Conservation (phyloP, 2,113 vertebrate species). For the Pampusana beccarii region DNA sequence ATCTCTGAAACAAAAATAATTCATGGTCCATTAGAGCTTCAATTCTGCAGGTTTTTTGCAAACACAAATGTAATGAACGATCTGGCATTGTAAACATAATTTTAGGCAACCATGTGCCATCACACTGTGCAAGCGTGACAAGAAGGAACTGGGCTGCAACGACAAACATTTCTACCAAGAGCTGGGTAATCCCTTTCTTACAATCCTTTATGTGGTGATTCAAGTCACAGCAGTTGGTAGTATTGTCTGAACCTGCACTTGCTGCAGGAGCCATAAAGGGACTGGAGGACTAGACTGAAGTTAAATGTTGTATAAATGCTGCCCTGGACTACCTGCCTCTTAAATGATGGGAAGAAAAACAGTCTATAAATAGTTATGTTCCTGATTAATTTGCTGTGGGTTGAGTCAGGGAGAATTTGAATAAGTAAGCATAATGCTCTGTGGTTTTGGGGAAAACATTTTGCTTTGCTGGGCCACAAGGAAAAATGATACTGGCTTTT, state of each 20-base stretch:
- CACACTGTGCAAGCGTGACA: neutral
- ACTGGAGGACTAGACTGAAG: neutral
- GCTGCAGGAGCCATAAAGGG: neutral
- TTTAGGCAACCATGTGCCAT: neutral
- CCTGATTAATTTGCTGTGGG: neutral
- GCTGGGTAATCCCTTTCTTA: neutral
- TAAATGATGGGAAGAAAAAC: neutral
- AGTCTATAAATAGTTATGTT: neutral
- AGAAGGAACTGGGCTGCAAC: neutral
- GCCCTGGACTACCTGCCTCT: neutral
- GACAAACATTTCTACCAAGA: neutral
- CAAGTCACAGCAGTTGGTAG: neutral
- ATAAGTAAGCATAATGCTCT: neutral
- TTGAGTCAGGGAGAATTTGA: neutral
- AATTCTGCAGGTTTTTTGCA: neutral
- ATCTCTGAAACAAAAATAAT: constrained; percentile 82
- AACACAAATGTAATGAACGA: neutral
- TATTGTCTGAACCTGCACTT: neutral
- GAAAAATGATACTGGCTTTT: neutral
- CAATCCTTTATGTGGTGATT: neutral
- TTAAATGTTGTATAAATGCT: neutral
- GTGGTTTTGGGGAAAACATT: neutral
- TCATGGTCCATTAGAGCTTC: neutral
- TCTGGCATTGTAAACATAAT: neutral
- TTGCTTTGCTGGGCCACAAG: neutral